Evolutionary conservation across 2,113 vertebrate genomes (phyloP), one percentile per base, ranked within the genome.

Genomic region (Thomomys bottae): DNA sequence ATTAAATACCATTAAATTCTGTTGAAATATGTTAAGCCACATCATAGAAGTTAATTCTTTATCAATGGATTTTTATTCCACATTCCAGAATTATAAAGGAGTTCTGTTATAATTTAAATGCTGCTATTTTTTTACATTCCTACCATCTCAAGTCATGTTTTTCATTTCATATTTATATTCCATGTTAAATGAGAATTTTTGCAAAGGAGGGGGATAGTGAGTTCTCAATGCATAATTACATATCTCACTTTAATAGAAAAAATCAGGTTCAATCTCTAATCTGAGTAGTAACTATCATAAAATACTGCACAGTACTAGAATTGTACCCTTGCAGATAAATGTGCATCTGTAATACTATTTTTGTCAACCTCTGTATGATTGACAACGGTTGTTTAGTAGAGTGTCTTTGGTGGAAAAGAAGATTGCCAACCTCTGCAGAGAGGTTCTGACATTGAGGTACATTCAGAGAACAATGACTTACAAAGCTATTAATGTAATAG

Each of bases 191-290:
- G 40, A 57, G 40, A 75, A 87, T 91, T 89, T 89, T 91, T 89
- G 32, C 11, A 42, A 94, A 30, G 34, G 78, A 91, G 57, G 34
- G 87, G 5, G 5, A 73, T 73, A 15, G 57, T 83, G 49, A 84
- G 42, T 84, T 87, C 34, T 91, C 49, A 91, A 78, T 79, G 63
- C 23, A 76, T 68, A 90, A 63, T 49, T 84, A 54, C 61, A 49
- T 21, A 54, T 90, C 92, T 89, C 34, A 87, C 79, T 93, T 88
- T 68, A 87, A 38, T 87, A 38, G 32, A 95, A 71, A 89, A 90
- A 94, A 80, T 79, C 36, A 67, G 9, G 15, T 84, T 93, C 42
- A 57, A 0, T 71, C 6, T 80, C n/a, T 54, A 5, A 59, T 73
- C 64, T 64, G 49, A 68, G 9, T 38, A 90, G 36, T 84, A 72